Conservation (phyloP, 2,797 vertebrate genomes). For the Cirrhinus mrigala region DNA sequence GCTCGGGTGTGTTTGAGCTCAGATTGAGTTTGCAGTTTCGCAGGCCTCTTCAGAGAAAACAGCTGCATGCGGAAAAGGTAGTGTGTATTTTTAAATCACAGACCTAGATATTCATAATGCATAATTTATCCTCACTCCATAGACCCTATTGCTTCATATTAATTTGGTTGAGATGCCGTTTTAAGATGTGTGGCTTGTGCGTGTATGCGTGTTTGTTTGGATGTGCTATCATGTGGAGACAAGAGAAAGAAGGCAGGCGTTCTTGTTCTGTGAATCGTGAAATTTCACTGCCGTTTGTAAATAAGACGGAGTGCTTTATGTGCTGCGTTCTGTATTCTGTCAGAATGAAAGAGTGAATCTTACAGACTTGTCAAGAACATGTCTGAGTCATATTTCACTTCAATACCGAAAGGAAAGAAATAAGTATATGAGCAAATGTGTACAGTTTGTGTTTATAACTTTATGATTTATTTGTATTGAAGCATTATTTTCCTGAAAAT, state of each 20-base stretch:
- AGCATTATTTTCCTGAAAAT: neutral
- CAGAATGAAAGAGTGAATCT: slow-evolving; percentile 6
- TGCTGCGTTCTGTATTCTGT: neutral
- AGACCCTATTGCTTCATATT: slow-evolving; percentile 54
- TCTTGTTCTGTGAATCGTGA: neutral
- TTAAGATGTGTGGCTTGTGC: slow-evolving; percentile 52
- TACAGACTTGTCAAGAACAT: neutral
- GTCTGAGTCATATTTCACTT: neutral
- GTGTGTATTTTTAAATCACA: slow-evolving; percentile 60
- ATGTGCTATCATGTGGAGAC: neutral
- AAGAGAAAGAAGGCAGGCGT: slow-evolving; percentile 3
- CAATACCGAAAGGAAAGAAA: neutral
- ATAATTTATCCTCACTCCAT: slow-evolving; percentile 68
- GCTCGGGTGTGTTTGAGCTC: neutral
- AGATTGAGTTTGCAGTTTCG: slow-evolving; percentile 18
- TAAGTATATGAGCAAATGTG: neutral
- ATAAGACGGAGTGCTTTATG: neutral
- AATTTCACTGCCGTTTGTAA: slow-evolving; percentile 13
- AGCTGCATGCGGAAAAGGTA: slow-evolving; percentile 42
- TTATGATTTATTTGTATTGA: neutral
- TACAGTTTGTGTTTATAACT: neutral
- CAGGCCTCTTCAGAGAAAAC: slow-evolving; percentile 7
- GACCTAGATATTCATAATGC: slow-evolving; percentile 60
- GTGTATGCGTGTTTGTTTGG: neutral
- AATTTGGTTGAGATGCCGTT: slow-evolving; percentile 56